Conservation (phyloP, 2,113 vertebrate genomes). For the Bothrops jararaca region DNA sequence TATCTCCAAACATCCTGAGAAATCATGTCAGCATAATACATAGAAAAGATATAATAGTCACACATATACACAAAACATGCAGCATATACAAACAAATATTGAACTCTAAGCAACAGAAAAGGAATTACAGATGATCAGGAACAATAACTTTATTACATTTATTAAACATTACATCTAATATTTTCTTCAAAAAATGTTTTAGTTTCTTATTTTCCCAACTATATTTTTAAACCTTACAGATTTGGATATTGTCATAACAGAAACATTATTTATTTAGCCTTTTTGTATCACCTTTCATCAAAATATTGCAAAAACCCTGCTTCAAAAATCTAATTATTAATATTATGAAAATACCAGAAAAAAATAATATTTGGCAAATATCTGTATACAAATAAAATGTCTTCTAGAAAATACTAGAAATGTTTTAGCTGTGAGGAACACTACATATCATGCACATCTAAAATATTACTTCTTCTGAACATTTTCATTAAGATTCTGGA, state of each 20-base stretch:
- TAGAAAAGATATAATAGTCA: conserved; percentile 13
- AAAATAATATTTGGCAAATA: conserved; percentile 33
- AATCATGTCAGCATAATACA: conserved; percentile 39
- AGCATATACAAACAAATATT: neutral
- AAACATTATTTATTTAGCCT: neutral
- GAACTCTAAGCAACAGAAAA: neutral
- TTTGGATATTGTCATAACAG: neutral
- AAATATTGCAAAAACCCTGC: conserved; percentile 26
- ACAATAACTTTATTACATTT: neutral
- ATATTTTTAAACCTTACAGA: neutral
- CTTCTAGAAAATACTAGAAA: neutral
- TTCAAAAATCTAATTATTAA: conserved; percentile 26
- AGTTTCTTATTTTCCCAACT: neutral
- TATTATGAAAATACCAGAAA: neutral
- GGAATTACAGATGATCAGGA: neutral
- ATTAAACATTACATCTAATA: neutral
- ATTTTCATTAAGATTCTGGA: conserved; percentile 77
- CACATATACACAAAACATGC: neutral
- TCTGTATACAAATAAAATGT: neutral
- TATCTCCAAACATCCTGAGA: conserved; percentile 58
- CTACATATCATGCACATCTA: conserved; percentile 49
- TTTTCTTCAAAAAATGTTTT: neutral
- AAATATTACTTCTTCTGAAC: conserved; percentile 55
- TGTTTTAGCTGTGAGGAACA: neutral
- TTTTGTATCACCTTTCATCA: neutral